Base-by-base conservation (phyloP, 2,888 invertebrate species). In the Pandemis heparana region DNA sequence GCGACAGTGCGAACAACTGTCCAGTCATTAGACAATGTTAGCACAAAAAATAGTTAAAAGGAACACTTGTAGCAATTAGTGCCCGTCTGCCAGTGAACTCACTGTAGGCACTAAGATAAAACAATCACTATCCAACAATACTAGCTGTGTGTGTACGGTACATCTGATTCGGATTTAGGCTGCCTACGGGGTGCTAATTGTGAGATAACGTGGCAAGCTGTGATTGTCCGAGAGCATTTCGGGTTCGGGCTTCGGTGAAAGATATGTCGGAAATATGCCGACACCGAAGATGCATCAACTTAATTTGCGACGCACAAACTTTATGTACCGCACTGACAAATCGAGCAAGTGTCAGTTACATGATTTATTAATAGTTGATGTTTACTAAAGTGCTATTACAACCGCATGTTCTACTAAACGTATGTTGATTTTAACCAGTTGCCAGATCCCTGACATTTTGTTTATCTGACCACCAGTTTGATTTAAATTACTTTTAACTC, bases 21-120 rank as follows among this genome's bases (percentile, higher is more conserved):
- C 77, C 65, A 75, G 77, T 83, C 83, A 83, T 85, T 84, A 81
- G 80, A 82, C 80, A 80, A 78, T 80, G 79, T 81, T 79, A 79
- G 75, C 75, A 77, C 78, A 80, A 81, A 81, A 80, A 77, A 72
- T 81, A 79, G 76, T 78, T 74, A 77, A 79, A 75, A 77, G 75
- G 71, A 67, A 32, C 68, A 63, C 56, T 72, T 72, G 71, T 64
- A 64, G 41, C 68, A 73, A 73, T 73, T 73, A 73, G 56, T 63
- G 65, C n/a, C 53, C 68, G 38, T 18, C 63, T 39, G 59, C 23
- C 38, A n/a, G 41, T 67, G 56, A 56, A 67, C 66, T 67, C 53
- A 16, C 23, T 16, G 51, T 16, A 48, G 66, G 53, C 56, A 51
- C 62, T 32, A 61, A 74, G 64, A 74, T 46, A 43, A 41, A 41